A percentile compares a stretch with the other conserved stretches of the same genome.
These are phyloP conservation scores for Tipula vernalis DNA, from an alignment of 2,888 invertebrate genomes.

Conservation along the genomic window DNA sequence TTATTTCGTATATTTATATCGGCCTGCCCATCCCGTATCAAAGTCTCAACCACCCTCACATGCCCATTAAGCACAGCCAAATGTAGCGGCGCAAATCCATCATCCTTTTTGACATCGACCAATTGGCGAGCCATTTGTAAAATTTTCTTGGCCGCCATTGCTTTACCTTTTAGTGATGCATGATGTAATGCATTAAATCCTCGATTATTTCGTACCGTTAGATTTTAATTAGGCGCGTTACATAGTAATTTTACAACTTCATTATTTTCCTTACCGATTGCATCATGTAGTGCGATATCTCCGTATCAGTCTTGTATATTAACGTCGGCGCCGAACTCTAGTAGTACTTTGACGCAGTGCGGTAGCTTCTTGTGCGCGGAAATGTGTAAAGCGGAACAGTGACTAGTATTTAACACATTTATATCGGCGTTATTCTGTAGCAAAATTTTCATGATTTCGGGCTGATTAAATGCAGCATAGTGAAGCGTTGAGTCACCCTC, in stretches of 20 bases:
- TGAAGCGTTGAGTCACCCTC: constrained; percentile 79
- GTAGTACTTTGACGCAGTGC: constrained; percentile 58
- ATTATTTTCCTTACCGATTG: constrained; percentile 65
- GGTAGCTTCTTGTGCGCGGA: constrained; percentile 77
- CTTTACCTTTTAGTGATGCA: constrained; percentile 75
- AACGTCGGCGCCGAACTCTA: constrained; percentile 40
- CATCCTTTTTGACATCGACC: constrained; percentile 74
- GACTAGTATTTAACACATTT: constrained; percentile 65
- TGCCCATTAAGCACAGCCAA: constrained; percentile 75
- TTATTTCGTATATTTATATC: constrained; percentile 70
- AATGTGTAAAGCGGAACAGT: constrained; percentile 73
- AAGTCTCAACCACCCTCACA: constrained; percentile 50
- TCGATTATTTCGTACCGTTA: constrained; percentile 64
- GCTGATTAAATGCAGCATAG: constrained; percentile 72
- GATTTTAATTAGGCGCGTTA: constrained; percentile 52
- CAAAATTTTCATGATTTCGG: constrained; percentile 57
- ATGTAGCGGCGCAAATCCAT: constrained; percentile 78
- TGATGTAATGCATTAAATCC: constrained; percentile 81
- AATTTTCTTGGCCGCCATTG: constrained; percentile 58
- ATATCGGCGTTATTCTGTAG: constrained; percentile 57
- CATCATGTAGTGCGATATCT: constrained; percentile 76
- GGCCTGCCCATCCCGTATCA: constrained; percentile 55
- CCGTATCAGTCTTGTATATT: constrained; percentile 37
- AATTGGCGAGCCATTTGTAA: constrained; percentile 56
- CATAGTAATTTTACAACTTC: constrained; percentile 67